A percentile compares a stretch with the other conserved stretches of the same genome.
These are phyloP conservation scores for Bemisia tabaci DNA, from an alignment of 1,140 invertebrate genomes.

Conservation along the genomic window DNA sequence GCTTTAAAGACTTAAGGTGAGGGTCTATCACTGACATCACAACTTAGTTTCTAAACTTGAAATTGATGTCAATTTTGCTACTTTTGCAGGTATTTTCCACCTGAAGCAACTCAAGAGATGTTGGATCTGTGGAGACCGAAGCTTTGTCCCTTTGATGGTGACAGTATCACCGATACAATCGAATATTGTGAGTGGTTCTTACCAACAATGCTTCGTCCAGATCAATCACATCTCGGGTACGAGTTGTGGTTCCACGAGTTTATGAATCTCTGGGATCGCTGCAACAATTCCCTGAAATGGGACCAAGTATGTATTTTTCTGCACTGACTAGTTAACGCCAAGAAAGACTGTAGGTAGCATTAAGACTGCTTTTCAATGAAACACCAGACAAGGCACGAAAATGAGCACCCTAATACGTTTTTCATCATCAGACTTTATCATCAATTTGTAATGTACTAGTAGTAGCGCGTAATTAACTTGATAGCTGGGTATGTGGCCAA, in stretches of 20 bases:
- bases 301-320: slow-evolving; percentile 45
- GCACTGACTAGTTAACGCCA: too few relatives aligned
- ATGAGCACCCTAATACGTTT: too few relatives aligned
- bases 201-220: slow-evolving; percentile 48
- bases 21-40: neutral
- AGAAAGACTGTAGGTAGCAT: too few relatives aligned
- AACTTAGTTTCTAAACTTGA: slow-evolving; percentile 9
- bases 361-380: too few relatives aligned
- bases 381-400: too few relatives aligned
- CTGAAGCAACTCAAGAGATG: slow-evolving; percentile 70
- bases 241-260: slow-evolving; percentile 75
- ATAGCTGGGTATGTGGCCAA: too few relatives aligned
- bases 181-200: slow-evolving; percentile 58
- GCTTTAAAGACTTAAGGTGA: neutral
- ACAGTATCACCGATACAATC: slow-evolving; percentile 42
- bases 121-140: slow-evolving; percentile 66
- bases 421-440: too few relatives aligned
- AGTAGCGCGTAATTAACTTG: too few relatives aligned
- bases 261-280: slow-evolving; percentile 60
- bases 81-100: slow-evolving; percentile 54
- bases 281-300: slow-evolving; percentile 52
- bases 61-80: slow-evolving; percentile 19
- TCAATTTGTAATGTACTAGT: too few relatives aligned
- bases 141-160: slow-evolving; percentile 51
- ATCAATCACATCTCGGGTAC: slow-evolving; percentile 47